Percentiles rank a stretch among this genome's conserved stretches.
Conservation (phyloP, 2,888 invertebrate species). For the Itoplectis maculator region DNA sequence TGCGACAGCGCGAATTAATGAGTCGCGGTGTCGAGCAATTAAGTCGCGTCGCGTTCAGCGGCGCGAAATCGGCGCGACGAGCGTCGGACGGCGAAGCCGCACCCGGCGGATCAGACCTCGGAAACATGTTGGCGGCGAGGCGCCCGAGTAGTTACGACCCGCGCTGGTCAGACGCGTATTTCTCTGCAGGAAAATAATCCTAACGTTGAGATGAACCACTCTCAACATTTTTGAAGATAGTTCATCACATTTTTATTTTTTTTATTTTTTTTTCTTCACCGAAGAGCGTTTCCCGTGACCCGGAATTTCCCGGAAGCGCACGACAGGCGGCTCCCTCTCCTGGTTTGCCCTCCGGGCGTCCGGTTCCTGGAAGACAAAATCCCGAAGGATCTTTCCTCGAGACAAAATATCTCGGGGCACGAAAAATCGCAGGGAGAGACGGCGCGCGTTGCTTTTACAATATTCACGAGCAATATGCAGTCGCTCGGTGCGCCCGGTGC, state of each 20-base stretch:
- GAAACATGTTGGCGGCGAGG: not conserved
- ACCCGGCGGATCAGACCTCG: no score
- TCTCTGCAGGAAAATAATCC: not conserved
- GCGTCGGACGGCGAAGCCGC: no score
- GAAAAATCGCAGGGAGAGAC: slow-evolving; percentile 23
- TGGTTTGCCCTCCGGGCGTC: slow-evolving; percentile 21
- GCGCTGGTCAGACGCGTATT: not conserved
- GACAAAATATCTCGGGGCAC: slow-evolving; percentile 33
- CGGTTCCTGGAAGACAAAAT: slow-evolving; percentile 26
- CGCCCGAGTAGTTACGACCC: slow-evolving; percentile 1
- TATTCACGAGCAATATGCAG: slow-evolving; percentile 68
- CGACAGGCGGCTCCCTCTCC: no score
- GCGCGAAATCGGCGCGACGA: no score
- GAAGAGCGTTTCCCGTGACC: not conserved
- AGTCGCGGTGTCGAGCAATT: no score
- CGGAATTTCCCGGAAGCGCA: no score
- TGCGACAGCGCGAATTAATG: no score
- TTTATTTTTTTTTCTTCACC: not conserved
- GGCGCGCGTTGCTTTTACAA: slow-evolving; percentile 50
- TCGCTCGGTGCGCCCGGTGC: slow-evolving; percentile 36
- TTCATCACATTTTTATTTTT: no score
- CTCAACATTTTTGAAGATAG: no score
- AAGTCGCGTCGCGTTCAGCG: no score
- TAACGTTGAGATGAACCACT: no score
- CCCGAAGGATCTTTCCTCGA: slow-evolving; percentile 50